These are phyloP conservation scores for Sitophilus oryzae DNA, from an alignment of 1,140 invertebrate species.

Conservation along the genomic window DNA sequence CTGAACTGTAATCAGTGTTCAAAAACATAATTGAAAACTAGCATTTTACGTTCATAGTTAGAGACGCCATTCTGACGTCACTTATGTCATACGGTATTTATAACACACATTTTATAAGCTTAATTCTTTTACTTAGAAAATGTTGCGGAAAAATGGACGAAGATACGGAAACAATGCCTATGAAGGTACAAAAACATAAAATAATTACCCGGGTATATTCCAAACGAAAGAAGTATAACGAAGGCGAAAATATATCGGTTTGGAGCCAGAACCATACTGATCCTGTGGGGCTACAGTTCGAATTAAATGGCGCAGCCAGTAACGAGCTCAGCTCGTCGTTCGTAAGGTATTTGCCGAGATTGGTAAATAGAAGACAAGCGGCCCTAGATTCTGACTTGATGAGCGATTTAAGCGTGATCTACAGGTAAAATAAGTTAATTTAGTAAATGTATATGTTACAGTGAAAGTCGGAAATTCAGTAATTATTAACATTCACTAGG, in stretches of 20 bases:
- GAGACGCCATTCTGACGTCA: too few species aligned
- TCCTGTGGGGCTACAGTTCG: slow-evolving; percentile 82
- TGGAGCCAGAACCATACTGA: slow-evolving; percentile 82
- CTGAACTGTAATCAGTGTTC: too few species aligned
- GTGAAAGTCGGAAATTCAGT: too few species aligned
- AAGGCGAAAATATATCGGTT: slow-evolving; percentile 76
- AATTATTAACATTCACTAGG: too few species aligned
- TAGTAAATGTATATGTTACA: background rate
- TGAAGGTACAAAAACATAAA: slow-evolving; percentile 79
- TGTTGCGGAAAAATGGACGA: slow-evolving; percentile 65
- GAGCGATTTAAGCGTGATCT: slow-evolving; percentile 67
- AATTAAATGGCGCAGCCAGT: slow-evolving; percentile 71
- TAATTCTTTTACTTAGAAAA: slow-evolving; percentile 47
- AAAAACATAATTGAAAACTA: too few species aligned
- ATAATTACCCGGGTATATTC: slow-evolving; percentile 86
- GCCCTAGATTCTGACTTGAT: slow-evolving; percentile 71
- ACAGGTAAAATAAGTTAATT: slow-evolving; percentile 1
- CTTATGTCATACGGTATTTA: too few species aligned
- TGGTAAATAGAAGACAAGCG: slow-evolving; percentile 76
- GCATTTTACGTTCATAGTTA: too few species aligned
- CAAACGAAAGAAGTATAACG: slow-evolving; percentile 77
- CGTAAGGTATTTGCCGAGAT: slow-evolving; percentile 80
- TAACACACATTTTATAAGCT: too few species aligned
- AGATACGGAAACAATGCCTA: too few species aligned
- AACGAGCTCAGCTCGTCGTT: slow-evolving; percentile 75